These are phyloP conservation scores for Symphodus melops DNA, from an alignment of 2,113 vertebrate genomes.

Conservation along the genomic window DNA sequence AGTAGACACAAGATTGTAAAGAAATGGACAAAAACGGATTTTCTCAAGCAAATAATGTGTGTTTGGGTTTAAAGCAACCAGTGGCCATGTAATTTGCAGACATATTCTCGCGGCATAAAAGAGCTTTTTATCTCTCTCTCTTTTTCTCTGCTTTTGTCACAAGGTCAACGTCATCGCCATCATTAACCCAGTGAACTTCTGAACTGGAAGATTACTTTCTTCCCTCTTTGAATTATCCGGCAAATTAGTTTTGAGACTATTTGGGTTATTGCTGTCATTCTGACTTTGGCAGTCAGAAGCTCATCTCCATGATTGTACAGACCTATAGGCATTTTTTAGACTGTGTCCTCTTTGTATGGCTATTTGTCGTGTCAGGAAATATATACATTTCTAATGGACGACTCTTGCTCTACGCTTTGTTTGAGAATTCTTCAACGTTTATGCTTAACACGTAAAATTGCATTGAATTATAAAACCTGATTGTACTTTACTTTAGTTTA, in stretches of 20 bases:
- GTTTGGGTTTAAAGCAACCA: background rate
- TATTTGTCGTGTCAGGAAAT: background rate
- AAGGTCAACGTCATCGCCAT: conserved; percentile 59
- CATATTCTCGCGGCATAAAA: background rate
- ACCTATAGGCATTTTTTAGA: conserved; percentile 17
- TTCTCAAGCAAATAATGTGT: background rate
- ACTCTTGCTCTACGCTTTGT: background rate
- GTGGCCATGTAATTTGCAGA: background rate
- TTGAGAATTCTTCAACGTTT: too few relatives aligned
- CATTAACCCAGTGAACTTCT: conserved; percentile 70
- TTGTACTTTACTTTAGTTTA: too few relatives aligned
- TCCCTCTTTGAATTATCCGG: conserved; percentile 67
- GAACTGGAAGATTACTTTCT: conserved; percentile 49
- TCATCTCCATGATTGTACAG: conserved; percentile 48
- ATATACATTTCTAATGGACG: background rate
- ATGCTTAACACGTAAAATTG: too few relatives aligned
- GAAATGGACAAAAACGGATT: background rate
- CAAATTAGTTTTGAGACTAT: conserved; percentile 73
- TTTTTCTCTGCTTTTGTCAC: conserved; percentile 33
- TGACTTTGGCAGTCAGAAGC: conserved; percentile 44
- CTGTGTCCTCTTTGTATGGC: background rate
- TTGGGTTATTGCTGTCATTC: conserved; percentile 61
- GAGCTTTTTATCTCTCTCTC: background rate
- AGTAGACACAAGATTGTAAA: background rate
- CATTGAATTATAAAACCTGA: too few relatives aligned